phyloP scores from a whole-genome alignment of 1,140 invertebrate species.

The Drusus annulatus region DNA sequence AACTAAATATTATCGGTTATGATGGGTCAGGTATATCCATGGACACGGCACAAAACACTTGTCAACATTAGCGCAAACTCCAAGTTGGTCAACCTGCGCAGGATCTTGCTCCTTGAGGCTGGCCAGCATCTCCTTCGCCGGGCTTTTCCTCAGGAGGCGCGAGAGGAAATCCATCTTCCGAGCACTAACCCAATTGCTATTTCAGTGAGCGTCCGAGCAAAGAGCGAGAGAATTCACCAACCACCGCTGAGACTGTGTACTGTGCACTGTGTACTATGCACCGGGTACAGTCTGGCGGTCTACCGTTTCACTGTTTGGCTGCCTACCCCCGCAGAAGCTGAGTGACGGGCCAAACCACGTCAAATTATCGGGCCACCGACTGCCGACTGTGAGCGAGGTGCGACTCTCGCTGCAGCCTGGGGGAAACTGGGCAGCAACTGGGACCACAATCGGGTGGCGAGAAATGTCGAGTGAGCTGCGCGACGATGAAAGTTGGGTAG shows the following conservation, averaged over 20 bases:
- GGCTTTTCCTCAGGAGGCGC: constrained; percentile 56
- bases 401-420: neutral
- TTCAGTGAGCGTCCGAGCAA: constrained; percentile 24
- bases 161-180: constrained; percentile 56
- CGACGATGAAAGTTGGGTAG: too few species aligned
- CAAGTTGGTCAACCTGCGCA: neutral
- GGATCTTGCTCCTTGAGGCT: constrained; percentile 40
- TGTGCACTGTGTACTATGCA: neutral
- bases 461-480: too few species aligned
- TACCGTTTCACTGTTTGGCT: too few species aligned
- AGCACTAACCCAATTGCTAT: constrained; percentile 43
- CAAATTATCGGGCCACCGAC: neutral
- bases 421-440: neutral
- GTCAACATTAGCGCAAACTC: too few species aligned
- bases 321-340: constrained; percentile 9
- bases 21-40: too few species aligned
- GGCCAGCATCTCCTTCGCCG: constrained; percentile 54
- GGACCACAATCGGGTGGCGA: neutral
- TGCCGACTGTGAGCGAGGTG: neutral
- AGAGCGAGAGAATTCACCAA: neutral
- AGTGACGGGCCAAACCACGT: neutral
- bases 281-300: neutral
- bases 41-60: too few species aligned
- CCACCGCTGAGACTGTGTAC: neutral
- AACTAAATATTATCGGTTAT: too few species aligned